A percentile compares a stretch with the other conserved stretches of the same genome.
These are phyloP conservation scores for Eulemur albifrons DNA, from an alignment of 2,797 vertebrate genomes.

Conservation along the genomic window DNA sequence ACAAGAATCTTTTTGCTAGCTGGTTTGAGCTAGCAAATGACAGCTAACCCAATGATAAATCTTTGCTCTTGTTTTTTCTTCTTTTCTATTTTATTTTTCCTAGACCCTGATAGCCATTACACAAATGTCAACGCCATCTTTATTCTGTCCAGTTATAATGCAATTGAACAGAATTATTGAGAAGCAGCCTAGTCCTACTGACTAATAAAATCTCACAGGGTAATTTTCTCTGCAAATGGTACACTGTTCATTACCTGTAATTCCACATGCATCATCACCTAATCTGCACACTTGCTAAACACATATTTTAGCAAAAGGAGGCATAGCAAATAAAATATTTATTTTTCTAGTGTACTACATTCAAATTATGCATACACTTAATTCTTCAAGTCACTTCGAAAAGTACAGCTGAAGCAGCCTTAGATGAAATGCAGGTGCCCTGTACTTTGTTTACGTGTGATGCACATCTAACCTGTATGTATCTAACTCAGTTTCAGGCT, in stretches of 20 bases:
- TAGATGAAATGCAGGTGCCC: background rate
- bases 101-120: background rate
- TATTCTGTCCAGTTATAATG: background rate
- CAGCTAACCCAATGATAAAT: background rate
- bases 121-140: background rate
- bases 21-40: background rate
- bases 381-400: background rate
- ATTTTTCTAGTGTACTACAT: background rate
- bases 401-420: background rate
- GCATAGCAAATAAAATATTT: slow-evolving; percentile 7
- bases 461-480: background rate
- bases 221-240: background rate
- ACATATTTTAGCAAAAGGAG: slow-evolving; percentile 31
- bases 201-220: background rate
- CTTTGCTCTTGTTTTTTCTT: background rate
- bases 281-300: slow-evolving; percentile 22
- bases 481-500: background rate
- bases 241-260: background rate
- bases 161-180: background rate
- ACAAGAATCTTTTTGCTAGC: background rate
- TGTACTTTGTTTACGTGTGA: background rate
- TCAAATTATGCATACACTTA: background rate
- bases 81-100: background rate
- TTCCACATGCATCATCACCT: background rate
- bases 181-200: background rate